Evolutionary conservation across 2,888 invertebrate species (phyloP).

Genomic region (Sceliomorpha sp.): DNA sequence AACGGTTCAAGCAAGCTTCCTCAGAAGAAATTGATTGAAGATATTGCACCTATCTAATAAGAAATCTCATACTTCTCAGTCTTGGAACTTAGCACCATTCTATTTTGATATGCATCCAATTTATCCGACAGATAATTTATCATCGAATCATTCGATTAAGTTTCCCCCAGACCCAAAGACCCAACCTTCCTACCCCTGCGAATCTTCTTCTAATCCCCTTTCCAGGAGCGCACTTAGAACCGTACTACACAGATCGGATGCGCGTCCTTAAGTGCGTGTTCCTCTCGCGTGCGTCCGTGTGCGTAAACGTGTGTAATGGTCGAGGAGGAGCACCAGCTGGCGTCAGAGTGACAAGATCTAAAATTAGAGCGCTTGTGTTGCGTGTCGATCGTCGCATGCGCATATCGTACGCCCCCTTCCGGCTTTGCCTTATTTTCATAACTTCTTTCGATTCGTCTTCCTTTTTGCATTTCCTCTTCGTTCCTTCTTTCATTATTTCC

Average conservation of each 20-base stretch:
- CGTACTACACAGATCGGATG: slow-evolving; percentile 30
- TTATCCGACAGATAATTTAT: no score
- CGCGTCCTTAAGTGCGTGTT: slow-evolving; percentile 38
- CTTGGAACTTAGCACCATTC: no score
- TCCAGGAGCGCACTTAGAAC: slow-evolving; percentile 10
- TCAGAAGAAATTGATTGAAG: no score
- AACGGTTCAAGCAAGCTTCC: no score
- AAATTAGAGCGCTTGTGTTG: slow-evolving; percentile 78
- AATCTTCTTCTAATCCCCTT: no score
- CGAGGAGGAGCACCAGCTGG: slow-evolving; percentile 73
- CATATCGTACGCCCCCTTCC: slow-evolving; percentile 78
- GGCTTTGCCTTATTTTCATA: slow-evolving; percentile 78
- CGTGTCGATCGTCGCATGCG: slow-evolving; percentile 79
- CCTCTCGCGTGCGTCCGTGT: slow-evolving; percentile 59
- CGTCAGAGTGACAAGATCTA: slow-evolving; percentile 79
- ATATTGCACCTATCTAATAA: no score
- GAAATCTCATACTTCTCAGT: no score
- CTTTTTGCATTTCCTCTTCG: slow-evolving; percentile 49
- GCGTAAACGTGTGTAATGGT: slow-evolving; percentile 77
- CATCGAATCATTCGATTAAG: no score
- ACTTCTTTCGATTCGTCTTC: slow-evolving; percentile 74
- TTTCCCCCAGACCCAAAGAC: no score
- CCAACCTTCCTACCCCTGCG: no score
- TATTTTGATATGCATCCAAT: no score
- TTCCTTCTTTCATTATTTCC: slow-evolving; percentile 47